Base-by-base conservation (phyloP, 2,797 vertebrate species). In the Cynodonichthys magdalenae region DNA sequence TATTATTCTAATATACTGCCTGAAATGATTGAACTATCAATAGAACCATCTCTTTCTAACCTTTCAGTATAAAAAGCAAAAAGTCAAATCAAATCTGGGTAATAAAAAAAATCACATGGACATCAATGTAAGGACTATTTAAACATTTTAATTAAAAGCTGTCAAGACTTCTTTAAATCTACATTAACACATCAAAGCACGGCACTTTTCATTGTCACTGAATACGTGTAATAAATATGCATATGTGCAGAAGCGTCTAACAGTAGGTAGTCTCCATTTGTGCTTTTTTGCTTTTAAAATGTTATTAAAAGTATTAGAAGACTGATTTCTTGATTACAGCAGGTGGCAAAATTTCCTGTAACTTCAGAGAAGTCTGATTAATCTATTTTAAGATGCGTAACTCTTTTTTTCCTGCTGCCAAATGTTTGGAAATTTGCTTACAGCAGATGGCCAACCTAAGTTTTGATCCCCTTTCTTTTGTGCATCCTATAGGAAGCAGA, bases 371-470 rank as follows among this genome's bases (percentile, higher is more conserved):
- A 27, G 20, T 66, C 39, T 73, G 51, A 77, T 75, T 69, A 45
- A 59, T 66, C 44, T 39, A 18, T 15, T 39, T 39, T 39, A 39
- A 12, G 36, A 39, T 34, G 1, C n/a, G n/a, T 7, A 46, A 18
- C 17, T 46, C n/a, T 20, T 39, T 6, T 39, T 70, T 42, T 49
- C 45, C 29, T 39, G 69, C 51, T 7, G 68, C 63, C 82, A 81
- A 71, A 84, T 83, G 80, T 78, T 66, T 63, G 36, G 60, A 53
- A 71, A 47, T 59, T 60, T 62, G 20, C 55, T 17, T 1, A 15
- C 60, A 62, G 65, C 80, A 87, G 82, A 85, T 86, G 82, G 66
- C 52, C 49, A 11, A 39, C 14, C 17, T 2, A 31, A 64, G 66
- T 44, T 59, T 36, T 42, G 63, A 57, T 31, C 17, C 7, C 53